Evolutionary conservation across 2,888 invertebrate genomes (phyloP).

Genomic region (Epistrophella euchroma): DNA sequence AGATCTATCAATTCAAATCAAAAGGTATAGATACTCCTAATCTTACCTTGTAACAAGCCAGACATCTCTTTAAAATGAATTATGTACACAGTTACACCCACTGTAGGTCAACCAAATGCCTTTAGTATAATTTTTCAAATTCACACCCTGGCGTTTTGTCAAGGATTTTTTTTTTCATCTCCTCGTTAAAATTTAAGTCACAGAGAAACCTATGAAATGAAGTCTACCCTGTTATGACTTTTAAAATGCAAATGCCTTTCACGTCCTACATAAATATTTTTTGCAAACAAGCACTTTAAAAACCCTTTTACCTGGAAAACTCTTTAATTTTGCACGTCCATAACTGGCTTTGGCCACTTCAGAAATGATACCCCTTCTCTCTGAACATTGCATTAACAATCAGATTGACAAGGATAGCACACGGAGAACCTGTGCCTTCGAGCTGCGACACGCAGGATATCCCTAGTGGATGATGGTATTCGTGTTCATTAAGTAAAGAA

Average conservation of each 20-base stretch:
- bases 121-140: background rate
- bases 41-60: background rate
- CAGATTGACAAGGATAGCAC: constrained; percentile 13
- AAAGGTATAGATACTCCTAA: too few relatives aligned
- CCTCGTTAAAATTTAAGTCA: background rate
- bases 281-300: background rate
- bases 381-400: constrained; percentile 20
- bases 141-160: background rate
- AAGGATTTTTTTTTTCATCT: background rate
- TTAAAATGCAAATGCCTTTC: constrained; percentile 23
- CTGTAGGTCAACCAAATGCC: background rate
- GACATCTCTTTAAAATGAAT: background rate
- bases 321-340: constrained; percentile 30
- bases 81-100: background rate
- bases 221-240: background rate
- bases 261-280: constrained; percentile 1
- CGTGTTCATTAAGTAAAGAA: constrained; percentile 17
- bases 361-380: background rate
- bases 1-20: too few relatives aligned
- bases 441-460: constrained; percentile 27
- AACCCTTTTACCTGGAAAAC: constrained; percentile 12
- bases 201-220: background rate
- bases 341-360: constrained; percentile 27
- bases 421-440: background rate
- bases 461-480: constrained; percentile 10